Conservation (phyloP, 2,888 invertebrate genomes). For the Philhelius pedissequus region DNA sequence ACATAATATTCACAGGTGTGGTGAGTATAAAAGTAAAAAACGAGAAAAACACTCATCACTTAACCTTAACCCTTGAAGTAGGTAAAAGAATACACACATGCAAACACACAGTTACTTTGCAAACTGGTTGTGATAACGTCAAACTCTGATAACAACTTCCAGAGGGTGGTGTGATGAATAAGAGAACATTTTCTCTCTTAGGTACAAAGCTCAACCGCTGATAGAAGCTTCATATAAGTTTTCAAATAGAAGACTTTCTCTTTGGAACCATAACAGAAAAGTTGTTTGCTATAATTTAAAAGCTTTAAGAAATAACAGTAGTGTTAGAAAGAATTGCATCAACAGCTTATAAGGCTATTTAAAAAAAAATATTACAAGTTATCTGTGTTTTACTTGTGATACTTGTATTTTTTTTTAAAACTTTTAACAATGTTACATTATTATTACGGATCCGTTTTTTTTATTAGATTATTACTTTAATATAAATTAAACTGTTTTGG, state of each 20-base stretch:
- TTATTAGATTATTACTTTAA: too few relatives aligned
- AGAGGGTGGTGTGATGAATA: conserved; percentile 32
- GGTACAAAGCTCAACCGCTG: not conserved
- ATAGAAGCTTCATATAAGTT: conserved; percentile 9
- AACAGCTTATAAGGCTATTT: too few relatives aligned
- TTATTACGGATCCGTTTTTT: too few relatives aligned
- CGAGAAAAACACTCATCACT: not conserved
- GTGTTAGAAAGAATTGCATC: too few relatives aligned
- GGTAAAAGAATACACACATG: not conserved
- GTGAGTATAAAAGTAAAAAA: conserved; percentile 11
- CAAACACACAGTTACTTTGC: not conserved
- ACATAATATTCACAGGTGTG: too few relatives aligned
- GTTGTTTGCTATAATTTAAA: not conserved
- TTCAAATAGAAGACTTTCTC: not conserved
- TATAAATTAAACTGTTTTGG: too few relatives aligned
- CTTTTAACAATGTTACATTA: too few relatives aligned
- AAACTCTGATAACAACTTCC: conserved; percentile 16
- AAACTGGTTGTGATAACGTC: conserved; percentile 23
- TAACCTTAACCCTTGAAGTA: conserved; percentile 9
- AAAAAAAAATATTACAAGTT: too few relatives aligned
- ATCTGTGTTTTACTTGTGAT: too few relatives aligned
- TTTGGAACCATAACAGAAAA: not conserved
- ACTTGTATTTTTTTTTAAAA: too few relatives aligned
- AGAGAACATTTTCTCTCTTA: not conserved
- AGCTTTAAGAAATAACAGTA: not conserved